Evolutionary conservation across 2,888 invertebrate genomes (phyloP), one percentile per base, ranked within the genome.

Genomic region (Drosophila mimica): DNA sequence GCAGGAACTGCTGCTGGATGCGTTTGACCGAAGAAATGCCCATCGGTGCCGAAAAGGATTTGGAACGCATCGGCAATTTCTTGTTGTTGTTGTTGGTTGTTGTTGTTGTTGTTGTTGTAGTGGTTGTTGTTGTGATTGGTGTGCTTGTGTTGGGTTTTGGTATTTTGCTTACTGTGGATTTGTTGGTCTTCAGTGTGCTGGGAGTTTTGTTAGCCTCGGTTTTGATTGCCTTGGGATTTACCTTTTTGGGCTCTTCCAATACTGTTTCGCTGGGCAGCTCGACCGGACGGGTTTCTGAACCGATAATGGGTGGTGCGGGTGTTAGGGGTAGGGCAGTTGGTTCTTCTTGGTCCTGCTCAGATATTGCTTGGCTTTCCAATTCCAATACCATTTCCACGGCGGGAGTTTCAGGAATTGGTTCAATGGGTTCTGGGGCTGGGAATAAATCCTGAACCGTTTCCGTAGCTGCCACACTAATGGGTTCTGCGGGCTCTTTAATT

Each of bases 11-110:
- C 76, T 92, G 91, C 67, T 92, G 92, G 59, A 93, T 92, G 9
- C 91, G 87, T 59, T 91, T 92, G 3, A 93, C 92, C 0, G 93
- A 93, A 4, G 91, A 88, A 34, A 92, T 91, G 31, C 92, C 93
- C 74, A 93, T 92, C 4, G 92, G 91, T 7, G 92, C 92, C 7
- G 93, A 91, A 48, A 93, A 91, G 15, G 93, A 93, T 74, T 93
- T 92, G 48, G 93, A 92, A 6, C 93, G 91, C 46, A 90, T 67
- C 0, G 92, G 91, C 20, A 89, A 67, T 58, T 89, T 92, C 70
- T 83, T 91, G 60, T 53, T 77, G 3, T 25, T 17, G 7, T 31
- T 62, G 56, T 20, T 8, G 43, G 34, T 9, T 2, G 48, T 58
- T n/a, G 6, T 36, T 2, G 48, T 58, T n/a, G 6, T 36, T 76